A percentile compares a stretch with the other conserved stretches of the same genome.
Evolutionary conservation across 2,888 invertebrate genomes (phyloP).

Genomic region (Pantelozetes paolii): DNA sequence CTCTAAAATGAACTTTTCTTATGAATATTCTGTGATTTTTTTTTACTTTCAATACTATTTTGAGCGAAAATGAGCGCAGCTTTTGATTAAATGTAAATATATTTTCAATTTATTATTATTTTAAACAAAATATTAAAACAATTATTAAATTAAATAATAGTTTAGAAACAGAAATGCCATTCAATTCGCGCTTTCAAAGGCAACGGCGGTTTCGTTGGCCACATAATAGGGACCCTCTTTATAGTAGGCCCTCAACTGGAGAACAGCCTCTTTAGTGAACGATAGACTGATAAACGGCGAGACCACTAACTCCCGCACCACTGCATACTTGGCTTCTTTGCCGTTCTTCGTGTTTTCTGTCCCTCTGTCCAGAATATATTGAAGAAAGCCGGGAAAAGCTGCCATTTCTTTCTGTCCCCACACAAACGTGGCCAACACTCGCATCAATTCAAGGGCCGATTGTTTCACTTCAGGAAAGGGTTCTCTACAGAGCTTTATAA

Average conservation of each 20-base stretch:
- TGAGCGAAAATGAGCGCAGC: background rate
- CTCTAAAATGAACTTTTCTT: background rate
- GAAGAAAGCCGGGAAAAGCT: constrained; percentile 67
- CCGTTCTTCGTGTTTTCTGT: constrained; percentile 66
- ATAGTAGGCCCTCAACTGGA: constrained; percentile 65
- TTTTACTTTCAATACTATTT: background rate
- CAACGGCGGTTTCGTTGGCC: constrained; percentile 67
- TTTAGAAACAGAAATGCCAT: background rate
- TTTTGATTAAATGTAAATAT: background rate
- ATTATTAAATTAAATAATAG: background rate
- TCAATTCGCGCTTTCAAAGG: constrained; percentile 63
- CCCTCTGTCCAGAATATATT: constrained; percentile 71
- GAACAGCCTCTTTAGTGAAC: constrained; percentile 62
- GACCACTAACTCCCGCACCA: constrained; percentile 63
- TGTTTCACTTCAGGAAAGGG: constrained; percentile 75
- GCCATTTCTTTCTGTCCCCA: constrained; percentile 74
- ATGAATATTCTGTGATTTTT: constrained; percentile 10
- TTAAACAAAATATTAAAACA: background rate
- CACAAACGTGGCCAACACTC: constrained; percentile 63
- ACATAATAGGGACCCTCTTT: constrained; percentile 73
- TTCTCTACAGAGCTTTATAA: constrained; percentile 64
- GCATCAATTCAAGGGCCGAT: constrained; percentile 64
- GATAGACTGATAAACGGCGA: constrained; percentile 53
- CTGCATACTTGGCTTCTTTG: constrained; percentile 69
- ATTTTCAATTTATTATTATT: background rate